These are phyloP conservation scores for Pelusios castaneus DNA, from an alignment of 2,113 vertebrate species.

Conservation along the genomic window DNA sequence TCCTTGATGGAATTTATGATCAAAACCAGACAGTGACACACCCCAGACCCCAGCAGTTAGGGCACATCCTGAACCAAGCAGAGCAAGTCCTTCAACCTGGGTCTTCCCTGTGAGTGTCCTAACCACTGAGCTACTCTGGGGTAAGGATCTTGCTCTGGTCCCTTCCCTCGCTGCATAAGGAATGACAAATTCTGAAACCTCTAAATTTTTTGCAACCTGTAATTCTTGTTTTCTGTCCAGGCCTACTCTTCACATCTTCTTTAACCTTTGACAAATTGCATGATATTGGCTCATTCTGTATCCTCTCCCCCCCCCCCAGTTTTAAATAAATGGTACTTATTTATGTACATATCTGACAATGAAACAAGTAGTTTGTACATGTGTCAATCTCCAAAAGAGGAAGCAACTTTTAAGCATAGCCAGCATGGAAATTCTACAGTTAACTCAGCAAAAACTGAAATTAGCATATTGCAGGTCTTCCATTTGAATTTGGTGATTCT, in stretches of 20 bases:
- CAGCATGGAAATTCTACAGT: neutral
- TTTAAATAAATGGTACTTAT: neutral
- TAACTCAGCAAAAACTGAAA: neutral
- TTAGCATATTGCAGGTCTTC: neutral
- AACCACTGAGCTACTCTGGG: neutral
- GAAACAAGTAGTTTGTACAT: neutral
- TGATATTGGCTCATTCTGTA: neutral
- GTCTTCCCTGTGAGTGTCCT: neutral
- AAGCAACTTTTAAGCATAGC: neutral
- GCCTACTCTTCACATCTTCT: neutral
- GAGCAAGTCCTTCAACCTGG: neutral
- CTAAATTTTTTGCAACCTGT: neutral
- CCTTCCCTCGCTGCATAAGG: neutral
- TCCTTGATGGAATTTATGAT: neutral
- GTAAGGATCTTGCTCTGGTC: neutral
- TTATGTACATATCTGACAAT: neutral
- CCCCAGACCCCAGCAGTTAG: neutral
- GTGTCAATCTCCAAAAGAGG: neutral
- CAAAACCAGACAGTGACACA: neutral
- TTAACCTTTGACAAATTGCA: neutral
- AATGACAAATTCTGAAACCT: neutral
- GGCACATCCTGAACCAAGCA: neutral
- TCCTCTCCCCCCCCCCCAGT: neutral
- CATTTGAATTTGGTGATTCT: neutral
- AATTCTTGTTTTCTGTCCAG: neutral